A percentile compares a stretch with the other conserved stretches of the same genome.
Evolutionary conservation across 2,888 invertebrate genomes (phyloP).

Genomic region (Caenorhabditis sp.): DNA sequence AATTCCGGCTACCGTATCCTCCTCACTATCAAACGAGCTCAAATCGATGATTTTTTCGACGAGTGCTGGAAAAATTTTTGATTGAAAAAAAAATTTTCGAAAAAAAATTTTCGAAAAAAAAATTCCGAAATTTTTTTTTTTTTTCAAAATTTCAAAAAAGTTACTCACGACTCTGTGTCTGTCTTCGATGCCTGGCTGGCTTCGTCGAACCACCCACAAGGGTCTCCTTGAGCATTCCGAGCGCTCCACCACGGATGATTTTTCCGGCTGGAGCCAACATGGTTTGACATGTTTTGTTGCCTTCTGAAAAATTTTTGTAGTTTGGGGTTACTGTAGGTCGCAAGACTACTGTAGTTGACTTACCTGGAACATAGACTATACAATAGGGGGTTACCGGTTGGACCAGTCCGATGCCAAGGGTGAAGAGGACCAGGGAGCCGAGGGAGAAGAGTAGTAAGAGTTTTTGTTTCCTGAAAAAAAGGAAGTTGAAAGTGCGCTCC

Average conservation of each 20-base stretch:
- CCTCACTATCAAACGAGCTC: conserved; percentile 79
- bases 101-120: too few species aligned
- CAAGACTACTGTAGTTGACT: background rate
- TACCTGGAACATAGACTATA: conserved; percentile 72
- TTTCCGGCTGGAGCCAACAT: conserved; percentile 75
- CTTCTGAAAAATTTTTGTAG: conserved; percentile 39
- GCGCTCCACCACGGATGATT: conserved; percentile 77
- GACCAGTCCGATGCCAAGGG: conserved; percentile 95
- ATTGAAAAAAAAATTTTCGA: too few species aligned
- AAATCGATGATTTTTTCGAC: conserved; percentile 81
- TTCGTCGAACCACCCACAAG: conserved; percentile 65
- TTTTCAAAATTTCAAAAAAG: background rate
- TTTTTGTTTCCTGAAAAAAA: conserved; percentile 83
- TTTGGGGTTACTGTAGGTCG: conserved; percentile 1
- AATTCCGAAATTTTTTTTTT: background rate
- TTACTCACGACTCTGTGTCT: conserved; percentile 71
- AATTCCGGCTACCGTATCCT: conserved; percentile 80
- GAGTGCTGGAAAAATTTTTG: conserved; percentile 71
- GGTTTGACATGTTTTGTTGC: conserved; percentile 69
- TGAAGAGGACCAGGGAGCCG: conserved; percentile 96
- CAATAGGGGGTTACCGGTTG: conserved; percentile 91
- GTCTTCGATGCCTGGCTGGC: conserved; percentile 69
- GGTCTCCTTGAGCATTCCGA: conserved; percentile 78
- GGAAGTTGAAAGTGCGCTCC: background rate
- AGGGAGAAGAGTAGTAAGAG: conserved; percentile 92